Base-by-base conservation (phyloP, 2,797 vertebrate species). In the Manis crassicaudata region DNA sequence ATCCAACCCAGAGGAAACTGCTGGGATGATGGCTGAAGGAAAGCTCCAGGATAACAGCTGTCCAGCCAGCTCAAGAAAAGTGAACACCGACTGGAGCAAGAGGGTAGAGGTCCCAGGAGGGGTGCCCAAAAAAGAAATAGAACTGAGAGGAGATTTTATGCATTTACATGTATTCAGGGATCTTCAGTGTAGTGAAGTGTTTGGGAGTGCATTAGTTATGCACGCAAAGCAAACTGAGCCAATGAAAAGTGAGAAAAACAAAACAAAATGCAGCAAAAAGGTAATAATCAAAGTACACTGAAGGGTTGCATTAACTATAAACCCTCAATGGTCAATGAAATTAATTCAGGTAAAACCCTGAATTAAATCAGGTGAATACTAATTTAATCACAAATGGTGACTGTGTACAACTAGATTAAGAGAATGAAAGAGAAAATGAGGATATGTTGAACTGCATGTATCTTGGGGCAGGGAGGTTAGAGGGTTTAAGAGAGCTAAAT, bases 141-240 rank as follows among this genome's bases (percentile, higher is more conserved):
- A 88, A 76, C 12, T 3, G 3, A 94, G 1, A 60, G 20, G 72
- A 52, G 54, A 75, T 67, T 37, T 84, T 27, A 92, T 20, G 16
- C 46, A 46, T 37, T 40, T 85, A 72, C 70, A 63, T 72, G 18
- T 46, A 91, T 27, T 75, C 60, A 92, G 50, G 18, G 37, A 88
- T 86, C 79, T 43, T 95, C 72, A 81, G 40, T 29, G 35, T 65
- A 65, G 0, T 85, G 29, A 76, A 83, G 25, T 62, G 37, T 85
- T 50, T 77, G 35, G 21, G 35, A 80, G 13, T 80, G 27, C 84
- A 84, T 88, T 27, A 58, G n/a, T 92, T 77, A 54, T 50, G 7
- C 68, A 81, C 58, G 84, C 43, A 92, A 93, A 92, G 52, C 17
- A 89, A 90, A 87, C 13, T 63, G 56, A 67, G 27, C 43, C 95